Evolutionary conservation across 2,113 vertebrate species (phyloP).

Genomic region (Phocoena phocoena): DNA sequence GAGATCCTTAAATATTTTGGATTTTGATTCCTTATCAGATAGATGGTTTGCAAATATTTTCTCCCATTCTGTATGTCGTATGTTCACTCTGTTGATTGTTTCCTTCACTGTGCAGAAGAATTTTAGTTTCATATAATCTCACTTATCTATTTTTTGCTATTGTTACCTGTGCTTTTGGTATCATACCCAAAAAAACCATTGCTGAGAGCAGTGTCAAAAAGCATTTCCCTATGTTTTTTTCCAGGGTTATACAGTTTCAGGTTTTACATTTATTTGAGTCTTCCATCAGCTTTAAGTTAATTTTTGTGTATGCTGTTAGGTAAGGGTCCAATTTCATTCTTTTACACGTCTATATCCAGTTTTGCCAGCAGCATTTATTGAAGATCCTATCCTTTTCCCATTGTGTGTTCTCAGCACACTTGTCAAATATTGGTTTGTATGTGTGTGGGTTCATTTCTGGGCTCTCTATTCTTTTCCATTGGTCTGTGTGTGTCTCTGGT

Average conservation of each 20-base stretch:
- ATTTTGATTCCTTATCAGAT: background rate
- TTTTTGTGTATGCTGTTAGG: background rate
- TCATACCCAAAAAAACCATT: background rate
- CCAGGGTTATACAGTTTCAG: background rate
- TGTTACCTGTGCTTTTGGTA: background rate
- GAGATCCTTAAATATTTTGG: background rate
- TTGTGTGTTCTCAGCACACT: background rate
- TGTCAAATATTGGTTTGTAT: background rate
- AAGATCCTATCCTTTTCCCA: background rate
- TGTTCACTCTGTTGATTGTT: background rate
- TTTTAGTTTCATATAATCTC: background rate
- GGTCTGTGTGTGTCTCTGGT: background rate
- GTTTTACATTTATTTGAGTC: background rate
- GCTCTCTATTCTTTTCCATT: background rate
- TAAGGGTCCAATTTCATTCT: background rate
- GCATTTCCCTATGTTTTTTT: background rate
- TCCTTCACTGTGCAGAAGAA: background rate
- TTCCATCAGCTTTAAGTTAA: background rate
- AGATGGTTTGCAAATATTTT: background rate
- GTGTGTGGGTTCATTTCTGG: background rate
- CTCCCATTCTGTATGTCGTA: background rate
- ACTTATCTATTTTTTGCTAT: background rate
- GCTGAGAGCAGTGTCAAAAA: background rate
- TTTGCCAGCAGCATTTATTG: background rate
- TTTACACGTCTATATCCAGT: background rate